A percentile compares a stretch with the other conserved stretches of the same genome.
Evolutionary conservation across 1,140 invertebrate genomes (phyloP).

Genomic region (Agrypnia vestita): DNA sequence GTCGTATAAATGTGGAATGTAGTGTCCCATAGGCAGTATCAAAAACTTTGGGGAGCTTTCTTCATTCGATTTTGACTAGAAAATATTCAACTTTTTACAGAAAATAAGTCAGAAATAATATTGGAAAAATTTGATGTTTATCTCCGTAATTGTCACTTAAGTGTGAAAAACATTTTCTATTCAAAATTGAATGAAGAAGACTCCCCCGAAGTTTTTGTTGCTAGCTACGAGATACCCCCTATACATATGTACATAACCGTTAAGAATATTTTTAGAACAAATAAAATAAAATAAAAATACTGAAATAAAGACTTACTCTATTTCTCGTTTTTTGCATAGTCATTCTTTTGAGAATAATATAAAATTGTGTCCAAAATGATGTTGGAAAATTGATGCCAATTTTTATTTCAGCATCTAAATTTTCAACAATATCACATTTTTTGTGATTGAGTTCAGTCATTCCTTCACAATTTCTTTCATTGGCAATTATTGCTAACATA

Average conservation of each 20-base stretch:
- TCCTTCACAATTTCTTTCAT: constrained; percentile 64
- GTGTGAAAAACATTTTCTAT: too few relatives aligned
- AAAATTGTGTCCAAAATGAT: constrained; percentile 73
- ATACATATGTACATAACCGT: too few relatives aligned
- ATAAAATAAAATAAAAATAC: neutral
- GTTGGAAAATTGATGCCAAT: constrained; percentile 69
- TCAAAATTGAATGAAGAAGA: too few relatives aligned
- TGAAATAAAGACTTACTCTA: constrained; percentile 62
- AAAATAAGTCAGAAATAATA: neutral
- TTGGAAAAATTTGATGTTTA: neutral
- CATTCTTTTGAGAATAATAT: constrained; percentile 72
- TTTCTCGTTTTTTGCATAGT: constrained; percentile 73
- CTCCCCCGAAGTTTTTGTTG: too few relatives aligned
- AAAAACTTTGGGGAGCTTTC: too few relatives aligned
- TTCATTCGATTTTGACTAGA: too few relatives aligned
- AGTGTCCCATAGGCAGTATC: too few relatives aligned
- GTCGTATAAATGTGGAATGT: too few relatives aligned
- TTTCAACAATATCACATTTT: constrained; percentile 25
- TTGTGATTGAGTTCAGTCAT: constrained; percentile 1
- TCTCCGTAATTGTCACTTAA: neutral
- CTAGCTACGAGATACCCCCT: too few relatives aligned
- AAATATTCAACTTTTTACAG: too few relatives aligned
- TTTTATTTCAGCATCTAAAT: constrained; percentile 23
- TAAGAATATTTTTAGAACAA: too few relatives aligned
- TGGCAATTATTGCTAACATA: constrained; percentile 67